Conservation (phyloP, 2,888 invertebrate species). For the Diadegma fenestrale region DNA sequence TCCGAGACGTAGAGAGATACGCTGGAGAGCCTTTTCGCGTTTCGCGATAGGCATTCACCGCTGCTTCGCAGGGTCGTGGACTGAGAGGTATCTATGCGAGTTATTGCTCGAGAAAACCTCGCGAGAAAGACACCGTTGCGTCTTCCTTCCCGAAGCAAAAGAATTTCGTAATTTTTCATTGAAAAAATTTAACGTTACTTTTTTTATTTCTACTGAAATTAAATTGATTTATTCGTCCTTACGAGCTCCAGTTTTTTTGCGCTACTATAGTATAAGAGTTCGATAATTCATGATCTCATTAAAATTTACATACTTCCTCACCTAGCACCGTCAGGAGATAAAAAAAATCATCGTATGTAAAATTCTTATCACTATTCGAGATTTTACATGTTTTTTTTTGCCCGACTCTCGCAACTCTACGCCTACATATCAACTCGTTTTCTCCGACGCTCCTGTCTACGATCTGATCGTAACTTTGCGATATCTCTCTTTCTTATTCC, state of each 20-base stretch:
- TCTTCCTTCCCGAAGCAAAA: conserved; percentile 15
- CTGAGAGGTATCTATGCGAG: conserved; percentile 70
- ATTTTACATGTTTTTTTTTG: conserved; percentile 12
- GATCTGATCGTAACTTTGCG: conserved; percentile 51
- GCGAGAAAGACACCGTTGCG: conserved; percentile 22
- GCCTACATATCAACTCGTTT: conserved; percentile 19
- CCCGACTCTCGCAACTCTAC: conserved; percentile 13
- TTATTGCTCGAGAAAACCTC: conserved; percentile 69
- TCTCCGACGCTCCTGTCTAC: background rate
- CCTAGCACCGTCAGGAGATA: conserved; percentile 44
- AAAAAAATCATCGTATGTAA: conserved; percentile 31
- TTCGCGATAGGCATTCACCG: conserved; percentile 80
- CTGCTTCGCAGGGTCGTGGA: conserved; percentile 62
- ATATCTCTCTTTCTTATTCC: conserved; percentile 47
- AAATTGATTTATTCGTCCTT: background rate
- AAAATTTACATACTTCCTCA: conserved; percentile 46
- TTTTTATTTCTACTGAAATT: background rate
- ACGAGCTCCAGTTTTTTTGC: background rate
- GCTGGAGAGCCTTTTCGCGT: conserved; percentile 84
- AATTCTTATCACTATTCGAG: conserved; percentile 23
- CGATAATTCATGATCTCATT: conserved; percentile 47
- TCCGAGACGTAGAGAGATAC: conserved; percentile 77
- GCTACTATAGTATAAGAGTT: conserved; percentile 26
- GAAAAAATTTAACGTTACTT: conserved; percentile 32
- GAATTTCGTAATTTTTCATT: conserved; percentile 28